These are phyloP conservation scores for Branchipolynoe longqiensis DNA, from an alignment of 2,888 invertebrate genomes.

Conservation along the genomic window DNA sequence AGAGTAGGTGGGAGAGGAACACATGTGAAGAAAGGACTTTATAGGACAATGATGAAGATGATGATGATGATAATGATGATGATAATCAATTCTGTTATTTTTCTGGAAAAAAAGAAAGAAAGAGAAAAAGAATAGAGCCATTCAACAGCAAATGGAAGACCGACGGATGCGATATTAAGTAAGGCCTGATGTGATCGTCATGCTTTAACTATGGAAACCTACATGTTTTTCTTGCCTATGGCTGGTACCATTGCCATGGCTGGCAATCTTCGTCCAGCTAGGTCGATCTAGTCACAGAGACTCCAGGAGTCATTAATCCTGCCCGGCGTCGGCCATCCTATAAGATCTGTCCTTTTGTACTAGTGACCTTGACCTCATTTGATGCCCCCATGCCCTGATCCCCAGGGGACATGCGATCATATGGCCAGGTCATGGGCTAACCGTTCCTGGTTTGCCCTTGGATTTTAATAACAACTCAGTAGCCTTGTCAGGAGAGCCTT, in stretches of 20 bases:
- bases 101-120: no score
- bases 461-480: background rate
- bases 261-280: conserved; percentile 23
- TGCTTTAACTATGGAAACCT: no score
- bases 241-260: background rate
- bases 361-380: conserved; percentile 5
- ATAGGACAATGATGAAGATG: no score
- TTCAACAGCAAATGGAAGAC: background rate
- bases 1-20: no score
- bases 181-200: background rate
- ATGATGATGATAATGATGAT: background rate
- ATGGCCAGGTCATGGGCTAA: background rate
- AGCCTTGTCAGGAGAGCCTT: background rate
- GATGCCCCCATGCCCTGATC: background rate
- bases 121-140: no score
- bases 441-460: background rate
- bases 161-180: background rate
- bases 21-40: background rate
- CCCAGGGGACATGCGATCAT: background rate
- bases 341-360: conserved; percentile 45
- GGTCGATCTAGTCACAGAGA: conserved; percentile 33
- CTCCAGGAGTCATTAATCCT: background rate
- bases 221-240: conserved; percentile 47
- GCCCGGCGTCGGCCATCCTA: conserved; percentile 5
- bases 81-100: no score